Base-by-base conservation (phyloP, 2,797 vertebrate species). In the Gymnothorax javanicus region DNA sequence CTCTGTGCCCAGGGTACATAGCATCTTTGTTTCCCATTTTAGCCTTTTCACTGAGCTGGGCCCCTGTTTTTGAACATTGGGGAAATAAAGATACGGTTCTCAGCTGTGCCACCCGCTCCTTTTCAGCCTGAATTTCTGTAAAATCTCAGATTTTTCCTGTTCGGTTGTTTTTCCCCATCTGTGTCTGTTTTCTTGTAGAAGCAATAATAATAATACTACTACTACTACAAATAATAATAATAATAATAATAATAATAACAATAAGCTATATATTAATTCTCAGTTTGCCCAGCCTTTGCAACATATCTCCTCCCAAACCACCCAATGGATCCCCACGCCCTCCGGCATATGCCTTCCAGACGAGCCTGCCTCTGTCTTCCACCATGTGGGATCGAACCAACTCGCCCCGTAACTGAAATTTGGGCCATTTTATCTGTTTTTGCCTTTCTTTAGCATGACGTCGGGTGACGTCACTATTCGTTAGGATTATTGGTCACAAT, bases 1-100 rank as follows among this genome's bases (percentile, higher is more conserved):
- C 73, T 52, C 73, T 77, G 43, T 77, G 73, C 73, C 73, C 73
- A 77, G 73, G 43, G 73, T 7, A 77, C 73, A 81, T 81, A 9
- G 52, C 77, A 50, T 81, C 77, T 81, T 56, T 81, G 77, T 54
- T 81, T 81, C 11, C 77, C 77, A 43, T 54, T 54, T 81, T 54
- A 56, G 77, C 52, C 52, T 77, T 77, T 77, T 81, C 77, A 56
- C 2, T 54, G 50, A 81, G 77, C 13, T 20, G 25, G 77, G 50
- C 77, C 7, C 56, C 52, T 81, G 52, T 56, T 23, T 50, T 56
- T 56, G 52, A 54, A 25, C n/a, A 52, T 56, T 81, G 52, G 7
- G 67, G 52, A 81, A 33, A 81, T 56, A 81, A 56, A 81, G 77
- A 54, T 25, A n/a, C 6, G 52, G 50, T 56, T 81, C 77, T 54